phyloP scores from a whole-genome alignment of 2,888 invertebrate species.

The Rhagium mordax region DNA sequence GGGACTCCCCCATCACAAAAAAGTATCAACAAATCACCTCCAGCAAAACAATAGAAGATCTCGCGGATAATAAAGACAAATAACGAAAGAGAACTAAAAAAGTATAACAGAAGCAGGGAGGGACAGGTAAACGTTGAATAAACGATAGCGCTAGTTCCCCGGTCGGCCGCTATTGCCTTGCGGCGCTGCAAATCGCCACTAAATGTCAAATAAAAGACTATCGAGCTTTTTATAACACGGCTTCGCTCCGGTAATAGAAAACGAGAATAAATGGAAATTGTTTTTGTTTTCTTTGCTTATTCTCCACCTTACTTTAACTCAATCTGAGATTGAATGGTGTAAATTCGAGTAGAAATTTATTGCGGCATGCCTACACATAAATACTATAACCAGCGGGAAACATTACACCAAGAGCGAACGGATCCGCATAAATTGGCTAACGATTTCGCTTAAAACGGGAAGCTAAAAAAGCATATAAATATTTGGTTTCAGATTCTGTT shows the following conservation, averaged over 20 bases:
- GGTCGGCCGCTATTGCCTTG: slow-evolving; percentile 56
- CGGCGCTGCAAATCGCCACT: slow-evolving; percentile 64
- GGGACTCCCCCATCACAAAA: background rate
- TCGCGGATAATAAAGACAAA: slow-evolving; percentile 35
- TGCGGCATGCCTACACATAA: background rate
- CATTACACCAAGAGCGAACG: background rate
- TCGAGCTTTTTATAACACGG: slow-evolving; percentile 62
- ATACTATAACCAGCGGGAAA: background rate
- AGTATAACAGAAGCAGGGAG: slow-evolving; percentile 12
- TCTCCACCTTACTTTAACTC: slow-evolving; percentile 11
- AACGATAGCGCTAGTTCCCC: slow-evolving; percentile 58
- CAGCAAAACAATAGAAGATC: slow-evolving; percentile 30
- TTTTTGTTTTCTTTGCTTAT: slow-evolving; percentile 38
- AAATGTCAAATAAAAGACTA: slow-evolving; percentile 68
- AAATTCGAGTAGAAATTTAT: background rate
- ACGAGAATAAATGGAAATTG: slow-evolving; percentile 64
- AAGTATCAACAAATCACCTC: slow-evolving; percentile 32
- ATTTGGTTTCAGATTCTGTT: too few species aligned
- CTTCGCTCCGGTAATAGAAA: slow-evolving; percentile 62
- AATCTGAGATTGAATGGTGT: slow-evolving; percentile 1
- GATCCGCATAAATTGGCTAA: background rate
- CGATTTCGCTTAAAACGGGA: too few species aligned
- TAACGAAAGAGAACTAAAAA: slow-evolving; percentile 35
- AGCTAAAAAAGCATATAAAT: too few species aligned
- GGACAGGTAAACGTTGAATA: slow-evolving; percentile 42